Conservation (phyloP, 2,888 invertebrate genomes). For the Chelonus formosanus region DNA sequence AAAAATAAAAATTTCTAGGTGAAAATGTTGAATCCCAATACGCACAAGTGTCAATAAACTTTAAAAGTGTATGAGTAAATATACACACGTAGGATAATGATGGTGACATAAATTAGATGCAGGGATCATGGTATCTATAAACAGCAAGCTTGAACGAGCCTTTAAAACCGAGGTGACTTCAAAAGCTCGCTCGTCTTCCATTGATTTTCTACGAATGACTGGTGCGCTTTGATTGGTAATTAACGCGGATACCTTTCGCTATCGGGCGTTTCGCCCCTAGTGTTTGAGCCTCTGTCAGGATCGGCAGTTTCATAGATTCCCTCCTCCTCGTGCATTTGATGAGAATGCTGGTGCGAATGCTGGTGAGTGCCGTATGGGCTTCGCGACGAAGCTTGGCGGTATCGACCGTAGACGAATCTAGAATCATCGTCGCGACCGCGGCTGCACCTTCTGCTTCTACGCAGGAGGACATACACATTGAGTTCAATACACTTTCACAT, state of each 20-base stretch:
- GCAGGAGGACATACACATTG: slow-evolving; percentile 47
- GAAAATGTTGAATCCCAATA: too few species aligned
- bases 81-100: too few species aligned
- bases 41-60: too few species aligned
- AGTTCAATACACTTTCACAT: slow-evolving; percentile 8
- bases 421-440: slow-evolving; percentile 74
- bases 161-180: neutral
- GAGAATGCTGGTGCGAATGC: slow-evolving; percentile 70
- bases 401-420: slow-evolving; percentile 75
- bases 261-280: slow-evolving; percentile 84
- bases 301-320: slow-evolving; percentile 89
- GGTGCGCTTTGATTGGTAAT: slow-evolving; percentile 43
- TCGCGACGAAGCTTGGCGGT: slow-evolving; percentile 72
- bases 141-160: neutral
- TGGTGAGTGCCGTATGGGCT: slow-evolving; percentile 65
- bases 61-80: too few species aligned
- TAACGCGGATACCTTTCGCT: slow-evolving; percentile 79
- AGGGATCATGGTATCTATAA: too few species aligned
- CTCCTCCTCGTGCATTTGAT: slow-evolving; percentile 75
- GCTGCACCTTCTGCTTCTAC: slow-evolving; percentile 70
- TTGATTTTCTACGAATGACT: slow-evolving; percentile 33
- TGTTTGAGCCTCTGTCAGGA: slow-evolving; percentile 74
- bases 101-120: too few species aligned
- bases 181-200: neutral
- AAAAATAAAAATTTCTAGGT: too few species aligned